These are phyloP conservation scores for Ganaspis sp. DNA, from an alignment of 1,140 invertebrate species.

Conservation along the genomic window DNA sequence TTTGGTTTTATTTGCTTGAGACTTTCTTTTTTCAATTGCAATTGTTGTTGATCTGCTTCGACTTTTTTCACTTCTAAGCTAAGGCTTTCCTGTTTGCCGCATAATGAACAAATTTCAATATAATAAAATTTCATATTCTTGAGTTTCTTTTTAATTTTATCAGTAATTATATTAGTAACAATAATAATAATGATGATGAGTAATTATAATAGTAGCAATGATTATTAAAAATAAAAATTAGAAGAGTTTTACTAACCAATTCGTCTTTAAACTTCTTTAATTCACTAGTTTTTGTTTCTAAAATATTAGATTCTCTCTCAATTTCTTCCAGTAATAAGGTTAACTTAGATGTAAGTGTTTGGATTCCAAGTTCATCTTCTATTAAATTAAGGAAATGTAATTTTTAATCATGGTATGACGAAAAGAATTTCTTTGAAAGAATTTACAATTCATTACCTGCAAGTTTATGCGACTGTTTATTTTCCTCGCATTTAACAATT, in stretches of 20 bases:
- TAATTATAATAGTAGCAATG: background rate
- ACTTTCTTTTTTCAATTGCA: background rate
- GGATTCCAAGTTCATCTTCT: conserved; percentile 1
- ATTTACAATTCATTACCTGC: background rate
- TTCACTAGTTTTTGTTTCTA: background rate
- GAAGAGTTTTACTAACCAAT: background rate
- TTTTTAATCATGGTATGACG: background rate
- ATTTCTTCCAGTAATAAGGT: background rate
- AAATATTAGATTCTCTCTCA: background rate
- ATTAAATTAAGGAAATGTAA: background rate
- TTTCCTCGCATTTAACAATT: background rate
- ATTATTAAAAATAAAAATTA: background rate
- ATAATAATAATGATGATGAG: background rate
- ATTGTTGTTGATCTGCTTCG: background rate
- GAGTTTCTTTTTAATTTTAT: too few relatives aligned
- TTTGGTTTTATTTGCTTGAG: conserved; percentile 22
- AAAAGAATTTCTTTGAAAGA: too few relatives aligned
- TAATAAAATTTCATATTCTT: background rate
- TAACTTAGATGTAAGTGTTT: background rate
- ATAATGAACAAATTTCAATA: background rate
- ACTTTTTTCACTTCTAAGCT: background rate
- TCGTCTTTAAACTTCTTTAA: background rate
- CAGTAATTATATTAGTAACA: too few relatives aligned
- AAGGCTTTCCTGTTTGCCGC: background rate
- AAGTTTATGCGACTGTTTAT: background rate